Base-by-base conservation (phyloP, 2,888 invertebrate species). In the Parochlus steinenii region DNA sequence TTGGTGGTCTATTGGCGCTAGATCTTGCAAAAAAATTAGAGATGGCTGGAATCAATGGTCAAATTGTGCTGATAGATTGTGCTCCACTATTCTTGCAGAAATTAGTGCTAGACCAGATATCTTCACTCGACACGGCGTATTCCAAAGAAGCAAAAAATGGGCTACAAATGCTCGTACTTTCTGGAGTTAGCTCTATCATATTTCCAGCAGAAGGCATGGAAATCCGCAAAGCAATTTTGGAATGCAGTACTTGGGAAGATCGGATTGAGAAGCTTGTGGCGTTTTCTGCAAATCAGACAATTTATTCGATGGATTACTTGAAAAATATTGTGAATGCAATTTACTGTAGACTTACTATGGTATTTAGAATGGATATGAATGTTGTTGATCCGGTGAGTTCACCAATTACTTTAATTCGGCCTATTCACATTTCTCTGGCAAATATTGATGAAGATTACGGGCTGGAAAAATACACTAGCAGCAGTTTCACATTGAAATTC, bases 21-120 rank as follows among this genome's bases (percentile, higher is more conserved):
- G 82, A 89, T 52, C 58, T 92, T 39, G 78, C 75, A 4, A 58
- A 70, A 7, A 64, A 68, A 47, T 59, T 92, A 24, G 85, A 86
- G 54, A 58, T 56, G 5, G 61, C 67, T 46, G 79, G 77, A 43
- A 62, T 63, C 35, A 58, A 50, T n/a, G 81, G 80, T 3, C 62
- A 65, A 26, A 46, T 82, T 2, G 61, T 77, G 46, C 65, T 86
- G 10, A 63, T 95, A 31, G 93, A 93, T 51, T 89, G 90, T 8
- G 67, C 80, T 0, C 85, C 82, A 0, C 68, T 73, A 20, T 71
- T 74, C 48, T 58, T 83, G 11, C 69, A 71, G 48, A 58, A 62
- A 39, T 37, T 57, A 10, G 48, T 51, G 2, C 55, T 56, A 19
- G 48, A 47, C 11, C 47, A 51, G 30, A 40, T 58, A 5, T n/a